Conservation (phyloP, 2,888 invertebrate genomes). For the Gymnoscelis rufifasciata region DNA sequence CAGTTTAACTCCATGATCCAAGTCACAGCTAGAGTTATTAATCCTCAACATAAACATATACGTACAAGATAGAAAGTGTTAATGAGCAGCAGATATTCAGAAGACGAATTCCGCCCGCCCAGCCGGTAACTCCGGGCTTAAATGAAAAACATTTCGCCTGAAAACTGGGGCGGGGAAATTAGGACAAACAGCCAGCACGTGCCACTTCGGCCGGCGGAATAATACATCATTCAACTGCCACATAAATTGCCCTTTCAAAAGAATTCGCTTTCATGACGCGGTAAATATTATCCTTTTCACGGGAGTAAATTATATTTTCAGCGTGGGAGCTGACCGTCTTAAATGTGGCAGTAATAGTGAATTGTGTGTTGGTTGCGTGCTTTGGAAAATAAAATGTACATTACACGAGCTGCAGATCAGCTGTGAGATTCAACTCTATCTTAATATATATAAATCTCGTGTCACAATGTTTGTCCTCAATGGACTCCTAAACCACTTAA, state of each 20-base stretch:
- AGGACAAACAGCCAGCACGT: constrained; percentile 22
- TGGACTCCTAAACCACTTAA: too few relatives aligned
- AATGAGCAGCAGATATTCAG: not conserved
- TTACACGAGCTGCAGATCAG: too few relatives aligned
- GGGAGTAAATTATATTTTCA: constrained; percentile 6
- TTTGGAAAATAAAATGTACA: too few relatives aligned
- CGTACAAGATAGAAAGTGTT: too few relatives aligned
- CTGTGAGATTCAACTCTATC: too few relatives aligned
- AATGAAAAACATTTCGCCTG: constrained; percentile 10
- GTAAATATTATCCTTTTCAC: constrained; percentile 9
- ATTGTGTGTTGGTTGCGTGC: not conserved
- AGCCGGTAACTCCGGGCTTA: not conserved
- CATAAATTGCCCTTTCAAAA: constrained; percentile 13
- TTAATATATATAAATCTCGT: too few relatives aligned
- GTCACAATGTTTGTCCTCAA: too few relatives aligned
- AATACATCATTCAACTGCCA: constrained; percentile 20
- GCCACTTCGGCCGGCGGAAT: constrained; percentile 19
- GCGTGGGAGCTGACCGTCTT: not conserved
- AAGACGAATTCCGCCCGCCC: too few relatives aligned
- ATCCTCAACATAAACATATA: too few relatives aligned
- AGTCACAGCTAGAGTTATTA: too few relatives aligned
- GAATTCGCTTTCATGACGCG: constrained; percentile 4
- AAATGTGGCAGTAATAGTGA: constrained; percentile 1
- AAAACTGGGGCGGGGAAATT: constrained; percentile 31
- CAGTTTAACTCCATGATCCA: too few relatives aligned